These are phyloP conservation scores for Zaprionus tsacasi DNA, from an alignment of 1,140 invertebrate species.

Conservation along the genomic window DNA sequence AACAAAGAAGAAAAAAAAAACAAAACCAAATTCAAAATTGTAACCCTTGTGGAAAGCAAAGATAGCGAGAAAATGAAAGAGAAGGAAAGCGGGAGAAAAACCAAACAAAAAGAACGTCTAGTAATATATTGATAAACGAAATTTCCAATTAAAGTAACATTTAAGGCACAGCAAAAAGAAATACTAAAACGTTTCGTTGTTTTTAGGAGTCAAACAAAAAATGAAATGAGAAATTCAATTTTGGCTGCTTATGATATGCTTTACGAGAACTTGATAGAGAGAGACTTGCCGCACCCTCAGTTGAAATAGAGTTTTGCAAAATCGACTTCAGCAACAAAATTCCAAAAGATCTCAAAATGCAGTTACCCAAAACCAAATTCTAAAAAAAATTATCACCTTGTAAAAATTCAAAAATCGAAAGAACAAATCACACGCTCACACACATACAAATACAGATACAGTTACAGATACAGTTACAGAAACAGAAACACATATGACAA, in stretches of 20 bases:
- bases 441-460: constrained; percentile 22
- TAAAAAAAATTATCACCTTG: constrained; percentile 16
- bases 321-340: constrained; percentile 36
- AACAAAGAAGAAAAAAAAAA: constrained; percentile 39
- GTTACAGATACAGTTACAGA: constrained; percentile 19
- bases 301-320: constrained; percentile 43
- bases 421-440: constrained; percentile 28
- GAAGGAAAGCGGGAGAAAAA: constrained; percentile 1
- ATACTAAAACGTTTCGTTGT: constrained; percentile 76
- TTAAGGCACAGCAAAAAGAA: constrained; percentile 75
- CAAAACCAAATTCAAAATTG: constrained; percentile 60
- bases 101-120: constrained; percentile 54
- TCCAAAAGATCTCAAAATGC: constrained; percentile 48
- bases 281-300: constrained; percentile 23
- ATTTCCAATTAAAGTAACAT: constrained; percentile 60
- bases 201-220: constrained; percentile 82
- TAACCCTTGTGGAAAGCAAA: constrained; percentile 37
- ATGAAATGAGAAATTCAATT: constrained; percentile 41
- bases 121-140: constrained; percentile 46
- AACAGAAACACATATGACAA: constrained; percentile 47
- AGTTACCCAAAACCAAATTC: constrained; percentile 23
- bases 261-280: constrained; percentile 20
- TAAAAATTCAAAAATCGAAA: constrained; percentile 36
- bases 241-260: constrained; percentile 55
- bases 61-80: constrained; percentile 1